Base-by-base conservation (phyloP, 1,140 invertebrate genomes). In the Bombus haemorrhoidalis region DNA sequence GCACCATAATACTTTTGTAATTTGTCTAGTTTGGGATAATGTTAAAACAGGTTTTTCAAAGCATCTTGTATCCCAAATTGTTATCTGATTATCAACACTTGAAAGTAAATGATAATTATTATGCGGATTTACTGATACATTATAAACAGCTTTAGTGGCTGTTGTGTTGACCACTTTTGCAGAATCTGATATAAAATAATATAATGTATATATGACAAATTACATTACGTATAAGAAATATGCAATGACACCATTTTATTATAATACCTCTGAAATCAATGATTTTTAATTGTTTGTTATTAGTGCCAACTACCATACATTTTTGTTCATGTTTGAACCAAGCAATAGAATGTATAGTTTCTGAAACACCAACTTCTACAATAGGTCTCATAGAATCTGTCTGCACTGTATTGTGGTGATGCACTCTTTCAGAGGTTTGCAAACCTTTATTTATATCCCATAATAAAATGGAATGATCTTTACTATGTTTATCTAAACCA, bases 201-300 rank as follows among this genome's bases (percentile, higher is more conserved):
- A 68, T 22, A 66, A 71, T 71, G 10, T 43, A 68, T 37, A 76
- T 34, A 37, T 15, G 1, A 32, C 2, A 53, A 47, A 41, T 18
- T 32, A 41, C 32, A 53, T 22, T 53, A 53, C 28, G 41, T 10
- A 72, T 53, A 3, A 4, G 34, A 32, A 80, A n/a, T 28, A 59
- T 32, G 10, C 18, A 47, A 69, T 9, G 9, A 3, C 5, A 78
- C 3, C 28, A 12, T 39, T 15, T 28, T 39, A 77, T 53, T 39
- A 59, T 39, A 28, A n/a, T 95, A 99, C 98, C 98, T 97, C 98
- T 96, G 1, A 99, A 96, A 94, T 99, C 99, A 93, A 98, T 98
- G n/a, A 99, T 96, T 95, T 98, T 98, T 12, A 99, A 96, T 89
- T 97, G 96, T 91, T 99, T 99, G 86, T 97, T 97, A 95, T 98